phyloP scores from a whole-genome alignment of 2,888 invertebrate genomes.

The Blastobasis adustella region DNA sequence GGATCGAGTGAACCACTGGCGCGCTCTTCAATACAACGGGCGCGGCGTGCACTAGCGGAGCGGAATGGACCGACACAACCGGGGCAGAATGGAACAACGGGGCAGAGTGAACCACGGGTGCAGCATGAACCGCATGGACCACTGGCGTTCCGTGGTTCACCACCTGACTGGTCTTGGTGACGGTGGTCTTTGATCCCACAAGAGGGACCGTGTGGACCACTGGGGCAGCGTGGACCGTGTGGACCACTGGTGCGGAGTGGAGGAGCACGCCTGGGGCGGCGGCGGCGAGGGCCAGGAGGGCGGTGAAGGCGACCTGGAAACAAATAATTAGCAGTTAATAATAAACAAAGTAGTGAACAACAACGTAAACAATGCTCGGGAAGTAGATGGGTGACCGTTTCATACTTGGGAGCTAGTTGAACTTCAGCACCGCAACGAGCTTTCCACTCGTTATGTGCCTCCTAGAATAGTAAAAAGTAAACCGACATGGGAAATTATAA shows the following conservation, averaged over 20 bases:
- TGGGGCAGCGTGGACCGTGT: constrained; percentile 47
- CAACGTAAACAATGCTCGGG: neutral
- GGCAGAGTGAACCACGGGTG: constrained; percentile 49
- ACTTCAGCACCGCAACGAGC: no score
- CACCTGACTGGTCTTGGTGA: constrained; percentile 64
- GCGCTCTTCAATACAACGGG: constrained; percentile 40
- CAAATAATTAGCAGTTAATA: neutral
- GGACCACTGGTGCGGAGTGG: constrained; percentile 47
- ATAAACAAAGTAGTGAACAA: neutral
- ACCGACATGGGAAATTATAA: no score
- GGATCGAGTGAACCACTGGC: constrained; percentile 27
- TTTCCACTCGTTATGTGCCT: no score
- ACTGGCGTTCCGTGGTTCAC: constrained; percentile 59
- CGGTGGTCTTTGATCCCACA: constrained; percentile 51
- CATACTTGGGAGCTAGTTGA: no score
- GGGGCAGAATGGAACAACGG: constrained; percentile 48
- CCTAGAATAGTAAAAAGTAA: no score
- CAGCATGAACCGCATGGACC: constrained; percentile 48
- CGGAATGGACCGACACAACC: constrained; percentile 46
- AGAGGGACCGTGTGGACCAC: constrained; percentile 44
- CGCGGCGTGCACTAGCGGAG: constrained; percentile 35
- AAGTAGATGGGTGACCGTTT: no score
- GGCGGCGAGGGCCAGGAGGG: constrained; percentile 65
- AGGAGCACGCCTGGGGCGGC: constrained; percentile 60
- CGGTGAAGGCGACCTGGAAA: constrained; percentile 63